Evolutionary conservation across 2,113 vertebrate genomes (phyloP).

Genomic region (Scartelaos histophorus): DNA sequence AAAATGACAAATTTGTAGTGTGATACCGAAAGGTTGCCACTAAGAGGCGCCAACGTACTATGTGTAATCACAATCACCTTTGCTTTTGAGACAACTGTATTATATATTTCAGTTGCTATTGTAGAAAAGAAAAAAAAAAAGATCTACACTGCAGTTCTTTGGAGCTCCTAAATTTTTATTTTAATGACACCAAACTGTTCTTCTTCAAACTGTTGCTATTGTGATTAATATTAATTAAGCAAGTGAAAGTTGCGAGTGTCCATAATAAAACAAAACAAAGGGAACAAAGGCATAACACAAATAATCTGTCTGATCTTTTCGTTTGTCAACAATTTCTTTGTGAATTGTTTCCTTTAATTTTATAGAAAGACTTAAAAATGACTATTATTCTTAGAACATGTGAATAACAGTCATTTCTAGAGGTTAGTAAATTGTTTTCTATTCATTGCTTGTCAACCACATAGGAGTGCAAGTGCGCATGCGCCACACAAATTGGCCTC

Average conservation of each 20-base stretch:
- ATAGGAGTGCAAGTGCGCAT: background rate
- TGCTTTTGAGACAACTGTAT: background rate
- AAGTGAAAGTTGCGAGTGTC: background rate
- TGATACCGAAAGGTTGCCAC: background rate
- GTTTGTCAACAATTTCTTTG: no score
- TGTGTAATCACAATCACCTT: background rate
- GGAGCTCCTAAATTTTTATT: no score
- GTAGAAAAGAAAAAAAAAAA: no score
- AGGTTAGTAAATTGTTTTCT: no score
- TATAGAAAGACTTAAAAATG: background rate
- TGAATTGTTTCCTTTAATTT: background rate
- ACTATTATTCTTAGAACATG: no score
- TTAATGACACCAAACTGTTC: no score
- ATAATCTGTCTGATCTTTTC: background rate
- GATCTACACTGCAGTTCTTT: no score
- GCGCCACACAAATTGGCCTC: background rate
- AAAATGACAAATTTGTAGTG: background rate
- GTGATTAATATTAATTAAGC: background rate
- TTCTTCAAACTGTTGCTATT: no score
- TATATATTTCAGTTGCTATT: background rate
- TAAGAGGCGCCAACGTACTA: background rate
- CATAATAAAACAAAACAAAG: slow-evolving; percentile 19
- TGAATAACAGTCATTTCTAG: no score
- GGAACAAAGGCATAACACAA: slow-evolving; percentile 25
- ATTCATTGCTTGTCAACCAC: background rate